These are phyloP conservation scores for Aleiodes testaceus DNA, from an alignment of 2,888 invertebrate genomes.

Conservation along the genomic window DNA sequence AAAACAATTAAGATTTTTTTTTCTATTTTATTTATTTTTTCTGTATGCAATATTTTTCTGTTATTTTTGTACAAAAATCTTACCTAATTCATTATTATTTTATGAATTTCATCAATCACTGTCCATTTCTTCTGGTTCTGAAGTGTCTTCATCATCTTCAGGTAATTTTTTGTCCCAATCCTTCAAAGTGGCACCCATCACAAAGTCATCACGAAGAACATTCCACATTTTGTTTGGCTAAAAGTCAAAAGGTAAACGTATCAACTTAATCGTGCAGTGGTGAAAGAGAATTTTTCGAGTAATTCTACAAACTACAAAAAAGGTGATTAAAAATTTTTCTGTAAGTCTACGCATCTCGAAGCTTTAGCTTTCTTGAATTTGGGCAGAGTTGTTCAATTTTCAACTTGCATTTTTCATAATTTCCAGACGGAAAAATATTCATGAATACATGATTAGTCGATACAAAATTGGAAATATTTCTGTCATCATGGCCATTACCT, in stretches of 20 bases:
- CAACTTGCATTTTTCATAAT: too few relatives aligned
- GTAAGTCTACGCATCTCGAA: too few relatives aligned
- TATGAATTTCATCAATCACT: conserved; percentile 53
- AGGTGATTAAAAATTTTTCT: too few relatives aligned
- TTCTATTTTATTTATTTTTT: conserved; percentile 46
- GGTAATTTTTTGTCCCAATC: conserved; percentile 90
- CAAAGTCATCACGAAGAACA: conserved; percentile 86
- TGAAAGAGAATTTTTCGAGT: background rate
- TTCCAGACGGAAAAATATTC: too few relatives aligned
- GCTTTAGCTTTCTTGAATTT: too few relatives aligned
- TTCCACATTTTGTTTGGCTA: conserved; percentile 68
- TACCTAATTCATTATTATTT: conserved; percentile 3
- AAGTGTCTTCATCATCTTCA: conserved; percentile 70
- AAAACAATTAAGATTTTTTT: background rate
- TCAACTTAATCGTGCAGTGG: background rate
- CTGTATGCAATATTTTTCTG: conserved; percentile 45
- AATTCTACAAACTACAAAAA: too few relatives aligned
- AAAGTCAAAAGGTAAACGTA: conserved; percentile 1
- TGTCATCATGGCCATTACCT: conserved; percentile 51
- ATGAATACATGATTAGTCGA: too few relatives aligned
- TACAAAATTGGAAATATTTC: background rate
- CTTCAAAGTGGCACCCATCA: conserved; percentile 91
- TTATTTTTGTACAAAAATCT: background rate
- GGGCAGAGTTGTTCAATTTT: too few relatives aligned
- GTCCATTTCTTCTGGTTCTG: conserved; percentile 63